These are phyloP conservation scores for Galeopsomyia nigrocyanea DNA, from an alignment of 2,888 invertebrate species.

Conservation along the genomic window DNA sequence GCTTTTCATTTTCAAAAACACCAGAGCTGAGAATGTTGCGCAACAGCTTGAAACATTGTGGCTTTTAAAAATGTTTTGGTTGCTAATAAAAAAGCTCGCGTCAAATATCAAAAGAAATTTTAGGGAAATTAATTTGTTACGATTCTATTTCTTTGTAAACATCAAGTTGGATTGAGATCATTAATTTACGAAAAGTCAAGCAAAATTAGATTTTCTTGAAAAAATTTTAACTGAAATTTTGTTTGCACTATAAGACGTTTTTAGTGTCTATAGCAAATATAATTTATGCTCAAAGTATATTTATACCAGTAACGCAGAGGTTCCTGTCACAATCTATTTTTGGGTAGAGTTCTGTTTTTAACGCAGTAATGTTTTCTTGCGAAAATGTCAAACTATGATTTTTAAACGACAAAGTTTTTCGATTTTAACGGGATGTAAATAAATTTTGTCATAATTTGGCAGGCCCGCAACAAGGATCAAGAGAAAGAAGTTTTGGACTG, in stretches of 20 bases:
- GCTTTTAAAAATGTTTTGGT: constrained; percentile 1
- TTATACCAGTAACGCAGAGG: constrained; percentile 17
- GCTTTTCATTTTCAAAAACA: neutral
- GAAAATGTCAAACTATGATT: neutral
- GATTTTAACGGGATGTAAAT: constrained; percentile 7
- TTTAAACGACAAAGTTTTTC: neutral
- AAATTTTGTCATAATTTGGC: constrained; percentile 39
- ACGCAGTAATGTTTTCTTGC: constrained; percentile 31
- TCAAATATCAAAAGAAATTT: constrained; percentile 4
- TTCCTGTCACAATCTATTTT: constrained; percentile 39
- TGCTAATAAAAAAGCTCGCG: neutral
- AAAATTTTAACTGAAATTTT: neutral
- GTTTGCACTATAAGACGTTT: neutral
- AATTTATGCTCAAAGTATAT: constrained; percentile 39
- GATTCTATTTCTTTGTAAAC: neutral
- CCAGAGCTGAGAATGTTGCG: neutral
- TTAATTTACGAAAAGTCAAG: neutral
- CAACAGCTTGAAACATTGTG: no score
- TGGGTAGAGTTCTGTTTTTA: constrained; percentile 33
- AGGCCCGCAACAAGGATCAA: constrained; percentile 91
- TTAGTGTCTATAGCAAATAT: constrained; percentile 12
- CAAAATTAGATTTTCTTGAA: no score
- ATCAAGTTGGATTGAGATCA: neutral
- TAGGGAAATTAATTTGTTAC: constrained; percentile 26
- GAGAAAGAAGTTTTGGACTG: constrained; percentile 92